Conservation (phyloP, 37 sponge, comb jelly and placozoan genomes). For the Hormiphora californensis region DNA sequence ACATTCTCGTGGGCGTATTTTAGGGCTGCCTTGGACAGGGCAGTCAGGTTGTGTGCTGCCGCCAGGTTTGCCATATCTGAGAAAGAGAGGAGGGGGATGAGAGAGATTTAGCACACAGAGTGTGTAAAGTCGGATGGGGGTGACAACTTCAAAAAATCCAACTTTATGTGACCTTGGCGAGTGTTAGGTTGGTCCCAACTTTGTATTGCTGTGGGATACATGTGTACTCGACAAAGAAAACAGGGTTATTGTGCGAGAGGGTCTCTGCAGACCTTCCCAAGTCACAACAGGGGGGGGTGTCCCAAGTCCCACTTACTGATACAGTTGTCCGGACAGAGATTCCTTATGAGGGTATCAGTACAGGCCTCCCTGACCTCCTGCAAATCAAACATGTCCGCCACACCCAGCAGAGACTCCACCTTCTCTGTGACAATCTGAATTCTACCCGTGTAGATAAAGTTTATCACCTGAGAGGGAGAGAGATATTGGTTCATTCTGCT, state of each 20-base stretch:
- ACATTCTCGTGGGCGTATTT: constrained; percentile 37
- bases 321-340: constrained; percentile 36
- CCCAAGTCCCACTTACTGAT: constrained; percentile 30
- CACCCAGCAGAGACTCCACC: constrained; percentile 11
- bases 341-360: constrained; percentile 45
- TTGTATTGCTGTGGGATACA: too few relatives aligned
- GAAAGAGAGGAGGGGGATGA: too few relatives aligned
- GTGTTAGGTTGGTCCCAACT: too few relatives aligned
- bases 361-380: constrained; percentile 34
- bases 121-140: too few relatives aligned
- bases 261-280: too few relatives aligned
- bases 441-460: constrained; percentile 27
- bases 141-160: too few relatives aligned
- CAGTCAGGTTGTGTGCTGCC: background rate
- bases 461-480: constrained; percentile 1
- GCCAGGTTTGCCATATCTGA: constrained; percentile 26
- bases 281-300: too few relatives aligned
- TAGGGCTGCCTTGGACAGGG: constrained; percentile 15
- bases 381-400: constrained; percentile 34
- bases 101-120: too few relatives aligned
- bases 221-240: too few relatives aligned
- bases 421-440: constrained; percentile 22
- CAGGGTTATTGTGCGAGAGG: too few relatives aligned
- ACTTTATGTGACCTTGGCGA: too few relatives aligned
- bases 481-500: too few relatives aligned